These are phyloP conservation scores for Cyclophora albipunctata DNA, from an alignment of 2,888 invertebrate genomes.

Conservation along the genomic window DNA sequence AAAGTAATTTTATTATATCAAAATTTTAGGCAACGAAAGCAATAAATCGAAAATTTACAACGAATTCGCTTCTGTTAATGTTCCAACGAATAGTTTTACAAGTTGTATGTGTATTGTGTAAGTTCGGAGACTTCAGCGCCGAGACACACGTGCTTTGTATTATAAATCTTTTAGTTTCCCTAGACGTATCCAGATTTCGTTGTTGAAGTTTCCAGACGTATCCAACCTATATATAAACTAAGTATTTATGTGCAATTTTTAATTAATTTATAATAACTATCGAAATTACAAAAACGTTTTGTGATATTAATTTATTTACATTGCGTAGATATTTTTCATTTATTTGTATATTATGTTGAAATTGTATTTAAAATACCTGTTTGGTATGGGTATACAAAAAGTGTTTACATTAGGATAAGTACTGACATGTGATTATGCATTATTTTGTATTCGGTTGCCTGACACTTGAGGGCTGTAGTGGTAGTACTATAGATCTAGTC, in stretches of 20 bases:
- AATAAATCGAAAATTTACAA: constrained; percentile 52
- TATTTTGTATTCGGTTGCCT: not conserved
- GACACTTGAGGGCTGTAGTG: constrained; percentile 5
- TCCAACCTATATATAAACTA: not conserved
- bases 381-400: too few species aligned
- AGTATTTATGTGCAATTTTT: not conserved
- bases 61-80: constrained; percentile 40
- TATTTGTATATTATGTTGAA: too few species aligned
- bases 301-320: too few species aligned
- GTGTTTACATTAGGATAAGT: too few species aligned
- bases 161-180: constrained; percentile 4
- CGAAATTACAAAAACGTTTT: too few species aligned
- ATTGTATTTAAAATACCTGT: too few species aligned
- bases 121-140: constrained; percentile 8
- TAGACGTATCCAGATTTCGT: constrained; percentile 1
- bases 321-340: too few species aligned
- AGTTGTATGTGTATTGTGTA: constrained; percentile 2
- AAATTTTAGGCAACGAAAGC: constrained; percentile 37
- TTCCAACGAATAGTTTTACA: constrained; percentile 35
- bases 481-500: constrained; percentile 26
- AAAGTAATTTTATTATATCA: constrained; percentile 18
- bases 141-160: constrained; percentile 3
- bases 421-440: not conserved
- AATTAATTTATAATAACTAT: not conserved
- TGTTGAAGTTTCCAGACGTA: not conserved